Evolutionary conservation across 2,113 vertebrate species (phyloP).

Genomic region (Nothoprocta pentlandii): DNA sequence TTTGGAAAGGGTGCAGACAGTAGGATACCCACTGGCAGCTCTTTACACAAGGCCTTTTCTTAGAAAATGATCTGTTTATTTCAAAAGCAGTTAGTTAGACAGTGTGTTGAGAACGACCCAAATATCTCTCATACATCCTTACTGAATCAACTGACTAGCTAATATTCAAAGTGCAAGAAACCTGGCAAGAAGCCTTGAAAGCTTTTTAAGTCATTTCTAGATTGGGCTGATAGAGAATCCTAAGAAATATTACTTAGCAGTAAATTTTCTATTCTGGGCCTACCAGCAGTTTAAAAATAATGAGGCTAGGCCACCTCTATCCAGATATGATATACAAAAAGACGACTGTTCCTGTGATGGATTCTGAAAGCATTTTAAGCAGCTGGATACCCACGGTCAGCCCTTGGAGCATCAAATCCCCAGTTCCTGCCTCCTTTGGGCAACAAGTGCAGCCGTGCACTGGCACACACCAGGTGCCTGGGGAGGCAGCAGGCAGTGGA

Average conservation of each 20-base stretch:
- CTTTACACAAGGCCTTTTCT: constrained; percentile 6
- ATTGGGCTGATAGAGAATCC: neutral
- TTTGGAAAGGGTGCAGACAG: neutral
- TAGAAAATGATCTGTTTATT: constrained; percentile 35
- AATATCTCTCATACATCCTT: neutral
- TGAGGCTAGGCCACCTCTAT: neutral
- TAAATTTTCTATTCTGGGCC: neutral
- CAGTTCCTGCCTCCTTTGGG: neutral
- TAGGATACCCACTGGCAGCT: neutral
- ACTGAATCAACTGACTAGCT: neutral
- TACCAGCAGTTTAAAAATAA: neutral
- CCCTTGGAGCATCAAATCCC: neutral
- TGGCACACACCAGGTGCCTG: rapidly evolving
- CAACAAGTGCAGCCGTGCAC: too few species aligned
- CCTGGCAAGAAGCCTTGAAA: neutral
- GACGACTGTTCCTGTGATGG: neutral
- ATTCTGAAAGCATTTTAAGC: neutral
- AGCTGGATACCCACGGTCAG: neutral
- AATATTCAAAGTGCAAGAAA: neutral
- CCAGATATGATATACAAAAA: neutral
- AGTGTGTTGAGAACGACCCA: constrained; percentile 40
- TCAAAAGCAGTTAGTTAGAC: constrained; percentile 42
- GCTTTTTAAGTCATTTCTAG: constrained; percentile 29
- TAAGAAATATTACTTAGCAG: neutral
- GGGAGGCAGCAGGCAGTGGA: neutral